Base-by-base conservation (phyloP, 1,140 invertebrate genomes). In the Solenopsis invicta region DNA sequence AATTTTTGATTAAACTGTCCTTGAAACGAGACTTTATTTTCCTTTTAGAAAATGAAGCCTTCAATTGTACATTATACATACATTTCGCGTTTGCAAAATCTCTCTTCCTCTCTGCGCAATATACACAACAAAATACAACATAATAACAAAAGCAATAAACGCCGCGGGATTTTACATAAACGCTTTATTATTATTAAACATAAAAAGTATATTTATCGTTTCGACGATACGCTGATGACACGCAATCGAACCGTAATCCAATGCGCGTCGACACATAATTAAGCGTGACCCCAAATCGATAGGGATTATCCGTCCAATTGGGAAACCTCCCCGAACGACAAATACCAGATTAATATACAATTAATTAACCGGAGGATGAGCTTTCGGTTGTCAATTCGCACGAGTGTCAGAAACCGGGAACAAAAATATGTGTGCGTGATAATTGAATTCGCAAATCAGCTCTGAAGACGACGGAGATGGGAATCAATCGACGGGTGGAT, bases 401-500 rank as follows among this genome's bases (percentile, higher is more conserved):
- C 24, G 45, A 24, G 4, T 29, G 24, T 50, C 4, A 13, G 18
- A 37, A 54, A 24, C 2, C 24, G 9, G 52, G 18, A 16, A 45
- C 0, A 24, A 41, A 41, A 41, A 66, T 0, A 9, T 1, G 18
- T 64, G 18, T 34, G 16, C 12, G 24, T 18, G 24, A 2, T 67
- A 67, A 67, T 67, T 21, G 41, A 67, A 67, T 72, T 16, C 24
- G 16, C 10, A 71, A 64, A 9, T 71, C 24, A n/a, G n/a, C 13
- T 71, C 16, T 34, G 16, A 52, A n/a, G 13, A 52, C 16, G 16
- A 71, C 3, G 29, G 29, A 34, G 61, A 16, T 13, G 29, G 29
- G 29, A 29, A 29, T 29, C 29, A 29, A 29, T 29, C 0, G 64
- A 66, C 18, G 3, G 34, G 9, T 18, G 59, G 10, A 34, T 12